A percentile compares a stretch with the other conserved stretches of the same genome.
These are phyloP conservation scores for Paralichthys olivaceus DNA, from an alignment of 2,113 vertebrate species.

Conservation along the genomic window DNA sequence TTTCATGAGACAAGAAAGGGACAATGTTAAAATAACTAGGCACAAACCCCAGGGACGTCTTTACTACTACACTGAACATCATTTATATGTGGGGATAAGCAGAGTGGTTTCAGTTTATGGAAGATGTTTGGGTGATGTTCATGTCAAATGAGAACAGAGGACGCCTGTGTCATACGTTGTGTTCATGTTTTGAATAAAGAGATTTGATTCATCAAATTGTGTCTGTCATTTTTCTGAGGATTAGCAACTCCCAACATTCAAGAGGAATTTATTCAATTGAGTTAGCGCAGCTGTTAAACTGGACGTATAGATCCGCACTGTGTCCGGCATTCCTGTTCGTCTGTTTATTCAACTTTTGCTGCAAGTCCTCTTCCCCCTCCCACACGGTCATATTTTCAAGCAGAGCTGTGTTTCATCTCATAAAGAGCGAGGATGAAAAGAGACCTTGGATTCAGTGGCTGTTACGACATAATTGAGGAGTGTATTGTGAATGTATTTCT, in stretches of 20 bases:
- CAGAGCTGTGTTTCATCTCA: constrained; percentile 29
- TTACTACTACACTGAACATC: background rate
- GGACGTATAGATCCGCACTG: background rate
- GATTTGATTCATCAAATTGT: no score
- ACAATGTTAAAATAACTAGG: background rate
- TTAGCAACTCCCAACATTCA: no score
- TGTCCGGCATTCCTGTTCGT: background rate
- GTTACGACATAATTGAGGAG: constrained; percentile 22
- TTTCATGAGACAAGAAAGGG: background rate
- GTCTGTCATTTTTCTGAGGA: no score
- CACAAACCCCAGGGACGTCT: background rate
- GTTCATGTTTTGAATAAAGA: no score
- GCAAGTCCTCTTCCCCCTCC: background rate
- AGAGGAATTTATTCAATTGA: no score
- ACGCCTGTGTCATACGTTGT: no score
- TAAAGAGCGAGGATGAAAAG: constrained; percentile 21
- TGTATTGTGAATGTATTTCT: constrained; percentile 23
- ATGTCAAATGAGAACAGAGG: no score
- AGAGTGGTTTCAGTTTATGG: no score
- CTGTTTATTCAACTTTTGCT: background rate
- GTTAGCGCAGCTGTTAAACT: no score
- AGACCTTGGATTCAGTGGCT: constrained; percentile 33
- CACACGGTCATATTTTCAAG: constrained; percentile 11
- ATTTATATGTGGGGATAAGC: background rate
- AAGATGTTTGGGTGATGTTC: no score